Percentiles rank a stretch among this genome's conserved stretches.
phyloP scores from a whole-genome alignment of 2,113 vertebrate species.

The Catharus minimus region DNA sequence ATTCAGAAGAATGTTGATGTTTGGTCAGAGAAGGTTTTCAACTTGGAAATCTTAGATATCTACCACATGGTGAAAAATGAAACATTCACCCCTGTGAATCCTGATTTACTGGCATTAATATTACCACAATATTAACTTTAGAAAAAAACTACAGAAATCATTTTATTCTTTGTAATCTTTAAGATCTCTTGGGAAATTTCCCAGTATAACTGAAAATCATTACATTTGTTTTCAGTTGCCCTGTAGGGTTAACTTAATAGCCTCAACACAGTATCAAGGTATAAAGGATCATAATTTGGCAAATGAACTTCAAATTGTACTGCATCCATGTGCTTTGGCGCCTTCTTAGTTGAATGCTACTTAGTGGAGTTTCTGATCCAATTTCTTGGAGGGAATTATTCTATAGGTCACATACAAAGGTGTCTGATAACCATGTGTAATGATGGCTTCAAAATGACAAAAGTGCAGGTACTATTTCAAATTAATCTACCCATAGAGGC shows the following conservation, averaged over 20 bases:
- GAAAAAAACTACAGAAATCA: neutral
- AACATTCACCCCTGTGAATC: neutral
- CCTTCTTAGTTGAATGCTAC: neutral
- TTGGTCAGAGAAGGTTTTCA: neutral
- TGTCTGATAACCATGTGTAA: neutral
- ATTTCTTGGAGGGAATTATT: neutral
- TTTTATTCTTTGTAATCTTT: neutral
- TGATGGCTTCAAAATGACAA: neutral
- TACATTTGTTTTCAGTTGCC: neutral
- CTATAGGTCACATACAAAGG: neutral
- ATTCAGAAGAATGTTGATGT: neutral
- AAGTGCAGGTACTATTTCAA: neutral
- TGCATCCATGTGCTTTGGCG: neutral
- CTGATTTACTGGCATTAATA: neutral
- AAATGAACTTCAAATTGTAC: neutral
- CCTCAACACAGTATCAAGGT: neutral
- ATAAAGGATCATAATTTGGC: neutral
- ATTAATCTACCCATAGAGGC: neutral
- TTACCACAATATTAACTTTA: neutral
- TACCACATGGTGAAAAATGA: neutral
- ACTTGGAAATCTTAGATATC: neutral
- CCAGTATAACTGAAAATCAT: neutral
- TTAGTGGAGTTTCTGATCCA: neutral
- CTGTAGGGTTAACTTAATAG: neutral
- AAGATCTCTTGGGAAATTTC: neutral